Base-by-base conservation (phyloP, 2,113 vertebrate species). In the Callipepla californica region DNA sequence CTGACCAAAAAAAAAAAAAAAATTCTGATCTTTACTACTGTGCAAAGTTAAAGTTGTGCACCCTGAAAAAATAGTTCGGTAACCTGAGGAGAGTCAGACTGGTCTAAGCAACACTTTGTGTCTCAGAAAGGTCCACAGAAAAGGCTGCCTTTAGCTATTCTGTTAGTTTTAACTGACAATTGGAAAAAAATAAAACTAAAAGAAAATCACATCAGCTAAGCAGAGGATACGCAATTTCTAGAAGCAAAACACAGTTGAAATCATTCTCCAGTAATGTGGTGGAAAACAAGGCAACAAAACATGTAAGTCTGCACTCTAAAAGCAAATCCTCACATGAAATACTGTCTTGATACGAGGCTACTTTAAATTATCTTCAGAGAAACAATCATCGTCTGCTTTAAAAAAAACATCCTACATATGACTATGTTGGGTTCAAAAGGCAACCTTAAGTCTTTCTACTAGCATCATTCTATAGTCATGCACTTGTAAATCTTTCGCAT, bases 1-100 rank as follows among this genome's bases (percentile, higher is more conserved):
- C 21, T 47, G 50, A 95, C 79, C 58, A 94, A 89, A 47, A 9
- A 47, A 47, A 47, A 47, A 84, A 51, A 68, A 81, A 89, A 95
- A 82, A 61, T 92, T 14, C 63, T 15, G 30, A 91, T 26, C 22
- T 48, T 88, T 65, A 76, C 58, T 50, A 87, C 85, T 7, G 10
- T 12, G 32, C 19, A 76, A 70, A 62, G 40, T 72, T 34, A 93
- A 91, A 92, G 30, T 18, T 57, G 63, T 5, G 38, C 25, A 90
- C 11, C 36, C 23, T 51, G 45, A 61, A 42, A 65, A 76, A 92
- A 81, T 18, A 19, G 32, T 77, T 75, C 79, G 47, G 58, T 82
- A 87, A 74, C 10, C 45, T 42, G 28, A 36, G 15, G 3, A 63
- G n/a, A 78, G 19, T 67, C 23, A 59, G 16, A 40, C 17, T 82